These are phyloP conservation scores for Mionectes olivaceus DNA, from an alignment of 2,797 vertebrate species.

Conservation along the genomic window DNA sequence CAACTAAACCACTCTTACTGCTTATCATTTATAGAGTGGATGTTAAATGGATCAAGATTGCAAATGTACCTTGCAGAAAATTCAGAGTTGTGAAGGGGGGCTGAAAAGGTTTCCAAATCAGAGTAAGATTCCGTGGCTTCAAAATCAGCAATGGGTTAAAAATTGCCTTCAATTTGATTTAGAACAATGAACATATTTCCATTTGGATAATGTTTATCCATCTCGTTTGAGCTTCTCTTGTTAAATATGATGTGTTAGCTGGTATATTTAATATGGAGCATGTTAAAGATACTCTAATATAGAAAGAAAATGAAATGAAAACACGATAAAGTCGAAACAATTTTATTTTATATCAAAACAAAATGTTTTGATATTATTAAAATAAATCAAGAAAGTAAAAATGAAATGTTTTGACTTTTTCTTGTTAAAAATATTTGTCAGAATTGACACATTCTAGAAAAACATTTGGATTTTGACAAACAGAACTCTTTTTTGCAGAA, in stretches of 20 bases:
- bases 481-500: slow-evolving; percentile 16
- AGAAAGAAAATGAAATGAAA: slow-evolving; percentile 35
- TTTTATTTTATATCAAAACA: slow-evolving; percentile 40
- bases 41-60: background rate
- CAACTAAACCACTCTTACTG: background rate
- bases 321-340: slow-evolving; percentile 46
- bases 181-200: slow-evolving; percentile 2
- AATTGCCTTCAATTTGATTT: background rate
- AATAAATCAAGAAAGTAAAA: slow-evolving; percentile 58
- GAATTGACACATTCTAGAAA: slow-evolving; percentile 50
- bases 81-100: background rate
- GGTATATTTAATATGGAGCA: slow-evolving; percentile 35
- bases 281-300: slow-evolving; percentile 29
- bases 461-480: slow-evolving; percentile 65
- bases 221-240: slow-evolving; percentile 15
- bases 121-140: background rate
- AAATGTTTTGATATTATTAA: slow-evolving; percentile 51
- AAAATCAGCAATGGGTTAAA: background rate
- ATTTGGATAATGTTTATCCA: slow-evolving; percentile 30
- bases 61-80: background rate
- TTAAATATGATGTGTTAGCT: slow-evolving; percentile 15
- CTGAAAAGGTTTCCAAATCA: background rate
- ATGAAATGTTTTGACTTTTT: slow-evolving; percentile 65
- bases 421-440: slow-evolving; percentile 63
- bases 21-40: background rate